Conservation (phyloP, 2,888 invertebrate species). For the Meiosimyza platycephala region DNA sequence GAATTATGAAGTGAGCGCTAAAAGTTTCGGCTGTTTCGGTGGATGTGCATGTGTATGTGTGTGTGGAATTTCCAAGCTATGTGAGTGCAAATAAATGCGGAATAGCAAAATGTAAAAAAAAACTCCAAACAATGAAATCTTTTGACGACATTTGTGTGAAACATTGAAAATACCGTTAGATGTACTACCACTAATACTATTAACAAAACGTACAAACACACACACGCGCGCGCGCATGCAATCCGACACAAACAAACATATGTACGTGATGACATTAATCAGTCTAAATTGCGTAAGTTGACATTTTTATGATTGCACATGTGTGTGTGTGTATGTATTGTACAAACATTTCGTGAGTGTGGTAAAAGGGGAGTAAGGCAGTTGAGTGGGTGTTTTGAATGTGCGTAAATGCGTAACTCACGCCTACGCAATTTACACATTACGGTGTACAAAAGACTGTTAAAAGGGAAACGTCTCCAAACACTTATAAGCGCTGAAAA, state of each 20-base stretch:
- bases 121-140: background rate
- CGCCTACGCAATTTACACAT: constrained; percentile 11
- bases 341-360: background rate
- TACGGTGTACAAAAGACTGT: too few relatives aligned
- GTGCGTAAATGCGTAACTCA: background rate
- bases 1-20: constrained; percentile 29
- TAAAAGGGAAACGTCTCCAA: background rate
- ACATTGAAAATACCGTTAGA: constrained; percentile 8
- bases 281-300: constrained; percentile 31
- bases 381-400: background rate
- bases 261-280: constrained; percentile 20
- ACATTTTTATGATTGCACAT: constrained; percentile 31
- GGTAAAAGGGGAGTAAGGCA: background rate
- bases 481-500: background rate
- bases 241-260: background rate
- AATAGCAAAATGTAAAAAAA: background rate
- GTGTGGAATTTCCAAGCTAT: background rate
- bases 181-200: background rate
- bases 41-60: background rate
- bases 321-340: background rate
- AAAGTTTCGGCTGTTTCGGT: background rate
- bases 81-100: background rate
- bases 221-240: background rate
- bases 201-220: background rate
- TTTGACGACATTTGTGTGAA: constrained; percentile 4